Conservation (phyloP, 2,888 invertebrate species). For the Villa cingulata region DNA sequence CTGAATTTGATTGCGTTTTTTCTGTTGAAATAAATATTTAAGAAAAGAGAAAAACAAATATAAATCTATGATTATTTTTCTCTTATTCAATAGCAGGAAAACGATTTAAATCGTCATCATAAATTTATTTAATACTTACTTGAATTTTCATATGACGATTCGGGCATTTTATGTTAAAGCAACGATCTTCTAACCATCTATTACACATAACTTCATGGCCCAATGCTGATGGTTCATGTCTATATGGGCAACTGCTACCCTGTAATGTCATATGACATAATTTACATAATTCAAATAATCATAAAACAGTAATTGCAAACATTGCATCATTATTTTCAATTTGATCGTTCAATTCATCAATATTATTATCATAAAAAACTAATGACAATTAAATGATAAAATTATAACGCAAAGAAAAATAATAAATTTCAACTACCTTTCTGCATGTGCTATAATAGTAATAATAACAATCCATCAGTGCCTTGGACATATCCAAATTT, state of each 20-base stretch:
- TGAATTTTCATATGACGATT: slow-evolving; percentile 75
- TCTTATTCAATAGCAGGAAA: too few species aligned
- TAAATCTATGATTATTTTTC: too few species aligned
- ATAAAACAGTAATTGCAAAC: too few species aligned
- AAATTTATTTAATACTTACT: slow-evolving; percentile 36
- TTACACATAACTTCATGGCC: slow-evolving; percentile 70
- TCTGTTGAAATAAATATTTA: slow-evolving; percentile 39
- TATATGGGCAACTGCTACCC: slow-evolving; percentile 69
- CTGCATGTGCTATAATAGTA: slow-evolving; percentile 77
- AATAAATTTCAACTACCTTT: slow-evolving; percentile 46
- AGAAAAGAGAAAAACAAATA: not conserved
- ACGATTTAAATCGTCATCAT: too few species aligned
- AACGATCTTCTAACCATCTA: slow-evolving; percentile 71
- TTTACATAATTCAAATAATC: too few species aligned
- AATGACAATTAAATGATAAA: too few species aligned
- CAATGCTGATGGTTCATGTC: slow-evolving; percentile 71
- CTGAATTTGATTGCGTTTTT: slow-evolving; percentile 67
- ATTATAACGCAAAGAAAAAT: too few species aligned
- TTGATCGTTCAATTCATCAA: too few species aligned
- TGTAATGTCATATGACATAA: slow-evolving; percentile 35
- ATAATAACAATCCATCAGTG: slow-evolving; percentile 78
- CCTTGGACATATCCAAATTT: slow-evolving; percentile 49
- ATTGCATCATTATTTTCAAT: too few species aligned
- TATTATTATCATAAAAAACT: too few species aligned
- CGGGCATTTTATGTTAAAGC: slow-evolving; percentile 62